Base-by-base conservation (phyloP, 2,113 vertebrate species). In the Tricholaema leucomelas region DNA sequence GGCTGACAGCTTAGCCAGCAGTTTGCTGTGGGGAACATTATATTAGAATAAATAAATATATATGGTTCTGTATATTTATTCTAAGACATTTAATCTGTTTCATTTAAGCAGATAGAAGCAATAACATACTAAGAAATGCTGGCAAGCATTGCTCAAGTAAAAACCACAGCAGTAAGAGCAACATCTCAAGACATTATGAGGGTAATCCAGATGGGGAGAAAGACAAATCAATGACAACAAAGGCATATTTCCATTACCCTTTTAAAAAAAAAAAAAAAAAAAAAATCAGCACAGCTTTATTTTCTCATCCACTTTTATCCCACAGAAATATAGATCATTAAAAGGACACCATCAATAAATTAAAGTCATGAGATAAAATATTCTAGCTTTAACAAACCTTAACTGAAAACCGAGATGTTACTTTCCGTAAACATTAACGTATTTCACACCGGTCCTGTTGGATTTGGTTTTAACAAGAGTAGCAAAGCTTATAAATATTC, bases 401-500 rank as follows among this genome's bases (percentile, higher is more conserved):
- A 81, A 77, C 36, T 56, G 59, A 92, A 93, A 91, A 77, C 81
- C 71, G 81, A 82, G 63, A 89, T 48, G 28, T 63, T 63, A 71
- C 76, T 85, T 92, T 91, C 81, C 86, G 91, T 79, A 89, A 91
- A 91, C 63, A 76, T 90, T 80, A 91, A 92, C 81, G 67, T 88
- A 90, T 80, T 92, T 94, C 77, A 74, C 63, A 91, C 87, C 60
- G 77, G 75, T 64, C 28, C 2, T 24, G 5, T 44, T 73, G 52
- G 38, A 85, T 84, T 91, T 82, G 48, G 80, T 89, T 71, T 95
- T 89, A 93, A 87, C 92, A 96, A 89, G 91, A 93, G 81, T 85
- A 87, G 77, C 42, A 87, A 79, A 91, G 75, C 87, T 92, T 93
- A 96, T 94, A 94, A 94, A 94, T 93, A 95, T 92, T 89, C 87